A percentile compares a stretch with the other conserved stretches of the same genome.
phyloP scores from a whole-genome alignment of 1,140 invertebrate genomes.

The Panagrolaimus sp. region DNA sequence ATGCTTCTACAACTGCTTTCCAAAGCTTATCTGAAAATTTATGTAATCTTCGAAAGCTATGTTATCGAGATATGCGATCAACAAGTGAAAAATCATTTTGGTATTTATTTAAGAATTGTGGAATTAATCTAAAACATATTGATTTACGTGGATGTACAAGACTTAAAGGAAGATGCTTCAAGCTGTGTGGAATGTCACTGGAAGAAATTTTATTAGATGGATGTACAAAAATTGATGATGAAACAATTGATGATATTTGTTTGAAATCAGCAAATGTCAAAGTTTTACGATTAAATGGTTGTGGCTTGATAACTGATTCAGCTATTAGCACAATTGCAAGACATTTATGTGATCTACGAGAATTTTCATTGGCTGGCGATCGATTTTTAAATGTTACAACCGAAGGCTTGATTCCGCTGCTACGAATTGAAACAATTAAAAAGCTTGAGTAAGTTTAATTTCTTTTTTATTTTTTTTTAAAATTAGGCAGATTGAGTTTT shows the following conservation, averaged over 20 bases:
- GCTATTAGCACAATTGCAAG: conserved; percentile 49
- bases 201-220: conserved; percentile 53
- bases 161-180: conserved; percentile 48
- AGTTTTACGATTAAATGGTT: conserved; percentile 46
- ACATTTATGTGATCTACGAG: conserved; percentile 42
- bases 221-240: conserved; percentile 38
- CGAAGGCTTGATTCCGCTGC: conserved; percentile 28
- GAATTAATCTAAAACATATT: conserved; percentile 32
- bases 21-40: conserved; percentile 35
- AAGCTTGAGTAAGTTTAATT: conserved; percentile 28
- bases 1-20: conserved; percentile 32
- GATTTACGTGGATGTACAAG: conserved; percentile 50
- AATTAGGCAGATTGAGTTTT: no score
- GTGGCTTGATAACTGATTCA: conserved; percentile 34
- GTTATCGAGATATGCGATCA: conserved; percentile 50
- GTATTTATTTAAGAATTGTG: conserved; percentile 49
- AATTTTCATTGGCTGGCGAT: conserved; percentile 44
- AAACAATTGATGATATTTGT: conserved; percentile 55
- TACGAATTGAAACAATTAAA: conserved; percentile 30
- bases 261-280: conserved; percentile 37
- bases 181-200: conserved; percentile 47
- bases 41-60: conserved; percentile 24
- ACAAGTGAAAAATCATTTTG: conserved; percentile 49
- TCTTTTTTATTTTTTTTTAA: not conserved
- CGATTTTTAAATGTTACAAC: conserved; percentile 35